phyloP scores from a whole-genome alignment of 2,888 invertebrate genomes.

The Dichetophora obliterata region DNA sequence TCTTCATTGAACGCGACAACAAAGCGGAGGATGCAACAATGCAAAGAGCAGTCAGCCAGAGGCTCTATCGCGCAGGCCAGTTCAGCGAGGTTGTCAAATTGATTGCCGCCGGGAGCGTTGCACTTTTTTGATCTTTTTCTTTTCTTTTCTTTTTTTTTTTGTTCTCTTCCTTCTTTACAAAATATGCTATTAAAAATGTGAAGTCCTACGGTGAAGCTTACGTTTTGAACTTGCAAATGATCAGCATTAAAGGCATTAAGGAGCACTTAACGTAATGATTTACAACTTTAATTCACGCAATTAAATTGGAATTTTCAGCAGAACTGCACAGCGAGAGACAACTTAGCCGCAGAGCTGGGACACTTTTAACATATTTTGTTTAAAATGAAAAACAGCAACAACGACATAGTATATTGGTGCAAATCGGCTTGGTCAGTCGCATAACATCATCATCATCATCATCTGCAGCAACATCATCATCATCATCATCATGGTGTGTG shows the following conservation, averaged over 20 bases:
- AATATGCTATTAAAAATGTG: conserved; percentile 44
- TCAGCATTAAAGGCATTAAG: conserved; percentile 64
- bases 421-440: neutral
- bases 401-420: neutral
- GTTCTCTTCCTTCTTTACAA: conserved; percentile 26
- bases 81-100: conserved; percentile 51
- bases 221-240: conserved; percentile 59
- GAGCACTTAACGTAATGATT: conserved; percentile 68
- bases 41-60: neutral
- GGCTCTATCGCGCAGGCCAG: conserved; percentile 34
- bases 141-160: neutral
- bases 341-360: neutral
- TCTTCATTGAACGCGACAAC: conserved; percentile 32
- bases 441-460: neutral
- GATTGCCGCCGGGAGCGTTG: conserved; percentile 55
- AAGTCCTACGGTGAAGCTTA: conserved; percentile 37
- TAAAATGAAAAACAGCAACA: neutral
- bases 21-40: neutral
- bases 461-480: neutral
- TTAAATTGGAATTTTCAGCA: conserved; percentile 60
- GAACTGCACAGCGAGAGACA: neutral
- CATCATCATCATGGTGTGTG: neutral
- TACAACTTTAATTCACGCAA: conserved; percentile 68
- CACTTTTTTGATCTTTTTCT: too few species aligned
- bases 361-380: too few species aligned